Evolutionary conservation across 2,888 invertebrate species (phyloP), one percentile per base, ranked within the genome.

Genomic region (Drosophila monieri): DNA sequence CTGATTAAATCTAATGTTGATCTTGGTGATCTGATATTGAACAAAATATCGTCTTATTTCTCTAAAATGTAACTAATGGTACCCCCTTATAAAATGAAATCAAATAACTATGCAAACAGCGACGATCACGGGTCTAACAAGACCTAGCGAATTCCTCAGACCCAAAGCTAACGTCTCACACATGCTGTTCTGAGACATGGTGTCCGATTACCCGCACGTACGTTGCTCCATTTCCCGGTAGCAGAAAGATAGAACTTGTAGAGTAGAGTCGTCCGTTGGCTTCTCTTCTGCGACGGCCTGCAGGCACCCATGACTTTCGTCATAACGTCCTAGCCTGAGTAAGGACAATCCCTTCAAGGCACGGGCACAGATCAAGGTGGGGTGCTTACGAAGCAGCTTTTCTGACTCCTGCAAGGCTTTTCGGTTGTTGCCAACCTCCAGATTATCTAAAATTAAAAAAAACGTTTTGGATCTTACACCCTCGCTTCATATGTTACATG

Each of bases 381-480:
- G 97, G 88, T 97, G 97, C 92, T 99, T 99, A 90, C 96, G 98
- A 59, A 99, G 93, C 55, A 99, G 95, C 92, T 98, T 98, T 76
- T 99, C 99, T 12, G 97, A 97, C 92, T 99, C 99, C 91, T 99
- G 98, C 46, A 99, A 93, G 0, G 99, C 99, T 91, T 98, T 98
- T 90, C 98, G 99, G 92, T 98, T 97, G 92, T 98, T 98, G 12
- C 98, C 98, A 93, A 95, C 95, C 92, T 99, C 99, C 88, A 99
- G 93, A 93, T 97, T 97, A 92, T 99, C 98, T 98, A 92, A 51
- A 91, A 58, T 14, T 10, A 32, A 32, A 46, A 1, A 35, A 12
- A n/a, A n/a, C n/a, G 18, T 25, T 27, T 32, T 32, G 12, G 43
- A 21, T 48, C 21, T 25, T 12, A n/a, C 9, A 18, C n/a, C 10